These are phyloP conservation scores for Spodoptera frugiperda DNA, from an alignment of 1,140 invertebrate species.

Conservation along the genomic window DNA sequence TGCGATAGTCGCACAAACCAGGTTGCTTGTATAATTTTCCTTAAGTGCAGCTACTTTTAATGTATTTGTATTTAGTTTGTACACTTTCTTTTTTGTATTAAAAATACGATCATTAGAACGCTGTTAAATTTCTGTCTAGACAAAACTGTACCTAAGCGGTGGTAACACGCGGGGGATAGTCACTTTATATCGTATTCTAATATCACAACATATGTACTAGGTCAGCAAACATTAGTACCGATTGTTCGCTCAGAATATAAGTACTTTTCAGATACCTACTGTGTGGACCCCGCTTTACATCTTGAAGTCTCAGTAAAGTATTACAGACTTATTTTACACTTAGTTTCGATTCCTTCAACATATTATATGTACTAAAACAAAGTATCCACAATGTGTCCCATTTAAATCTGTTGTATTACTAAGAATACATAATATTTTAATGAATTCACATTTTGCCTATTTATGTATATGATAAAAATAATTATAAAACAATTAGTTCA, in stretches of 20 bases:
- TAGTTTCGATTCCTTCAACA: constrained; percentile 64
- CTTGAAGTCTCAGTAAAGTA: constrained; percentile 69
- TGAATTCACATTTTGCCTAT: constrained; percentile 84
- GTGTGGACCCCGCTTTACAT: constrained; percentile 42
- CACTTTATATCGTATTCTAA: neutral
- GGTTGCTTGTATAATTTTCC: neutral
- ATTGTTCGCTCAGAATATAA: neutral
- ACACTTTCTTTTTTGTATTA: neutral
- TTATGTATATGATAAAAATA: constrained; percentile 83
- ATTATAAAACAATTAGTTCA: constrained; percentile 78
- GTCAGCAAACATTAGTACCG: neutral
- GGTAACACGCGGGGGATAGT: constrained; percentile 10
- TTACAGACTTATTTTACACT: constrained; percentile 55
- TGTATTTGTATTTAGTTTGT: constrained; percentile 38
- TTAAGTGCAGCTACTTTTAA: constrained; percentile 3
- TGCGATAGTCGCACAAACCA: constrained; percentile 58
- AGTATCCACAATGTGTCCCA: constrained; percentile 69
- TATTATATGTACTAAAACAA: constrained; percentile 68
- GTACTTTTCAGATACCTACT: constrained; percentile 3
- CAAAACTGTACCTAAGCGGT: constrained; percentile 64
- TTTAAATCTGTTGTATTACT: constrained; percentile 73
- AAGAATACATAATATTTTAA: constrained; percentile 79
- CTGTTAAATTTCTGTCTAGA: constrained; percentile 66
- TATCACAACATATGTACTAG: neutral
- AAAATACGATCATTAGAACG: constrained; percentile 21